Base-by-base conservation (phyloP, 2,888 invertebrate species). In the Prenolepis imparis region DNA sequence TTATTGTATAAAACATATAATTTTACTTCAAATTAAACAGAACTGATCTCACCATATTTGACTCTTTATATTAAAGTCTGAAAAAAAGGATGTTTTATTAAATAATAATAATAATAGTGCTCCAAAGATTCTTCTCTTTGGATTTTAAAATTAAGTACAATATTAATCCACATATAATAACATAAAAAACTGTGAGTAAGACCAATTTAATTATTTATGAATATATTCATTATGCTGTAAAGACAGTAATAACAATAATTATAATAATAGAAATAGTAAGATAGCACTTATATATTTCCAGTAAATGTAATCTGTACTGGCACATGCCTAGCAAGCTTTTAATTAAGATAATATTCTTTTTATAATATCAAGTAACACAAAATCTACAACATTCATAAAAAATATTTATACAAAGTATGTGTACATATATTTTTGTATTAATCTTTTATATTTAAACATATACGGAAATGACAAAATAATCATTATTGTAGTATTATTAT, bases 51-150 rank as follows among this genome's bases (percentile, higher is more conserved):
- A 44, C 6, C 39, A 39, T 63, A 44, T 11, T 36, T 21, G 55
- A 21, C 9, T 67, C 18, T 67, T 32, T 11, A 21, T 12, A 9
- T 18, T 32, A 48, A 48, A 83, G 11, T 24, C 67, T 48, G 59
- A 73, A 70, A 39, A 48, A 39, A 82, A 48, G 11, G 67, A 28
- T 63, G n/a, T 82, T 41, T 74, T 83, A 85, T 82, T 84, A 88
- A 89, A 84, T 89, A 84, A 85, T 86, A 86, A 84, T 84, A 89
- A 66, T 86, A 86, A 84, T 84, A 89, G 66, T 28, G 36, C 2
- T 68, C 28, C 48, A 32, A 61, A 75, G 24, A 61, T 61, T 32
- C 3, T 18, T 18, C 5, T 61, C 8, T 32, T 44, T 3, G 5
- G 11, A 48, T 52, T 67, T 24, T 63, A 59, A 61, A 32, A 86